Base-by-base conservation (phyloP, 2,113 vertebrate genomes). In the Sigmodon hispidus region DNA sequence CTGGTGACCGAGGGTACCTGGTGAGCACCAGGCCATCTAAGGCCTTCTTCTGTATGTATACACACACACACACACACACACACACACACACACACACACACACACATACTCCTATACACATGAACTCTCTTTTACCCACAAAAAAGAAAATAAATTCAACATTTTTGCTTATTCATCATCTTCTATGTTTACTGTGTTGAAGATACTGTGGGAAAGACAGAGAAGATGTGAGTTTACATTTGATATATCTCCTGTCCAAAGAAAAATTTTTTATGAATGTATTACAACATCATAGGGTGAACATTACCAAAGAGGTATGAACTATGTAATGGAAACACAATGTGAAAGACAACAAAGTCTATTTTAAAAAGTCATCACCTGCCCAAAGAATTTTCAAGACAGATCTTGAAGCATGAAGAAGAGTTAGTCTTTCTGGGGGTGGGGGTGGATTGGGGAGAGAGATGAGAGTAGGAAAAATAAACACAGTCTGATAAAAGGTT, bases 391-490 rank as follows among this genome's bases (percentile, higher is more conserved):
- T 12, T 55, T 83, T 70, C 45, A 29, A 84, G n/a, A 50, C 43
- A 34, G 57, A 65, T 61, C 52, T 40, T 81, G 55, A 75, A 81
- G 48, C 24, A 26, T n/a, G 67, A 87, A 43, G 31, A 19, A 11
- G 45, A 87, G 8, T 40, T 50, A 52, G 80, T 92, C n/a, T 70
- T 1, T 3, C 34, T 50, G 59, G 55, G 69, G 55, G n/a, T n/a
- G n/a, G n/a, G n/a, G n/a, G n/a, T n/a, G n/a, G 55, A 45, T 87
- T 13, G 76, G 5, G 17, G 52, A n/a, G 17, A n/a, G 12, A 72
- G 19, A 24, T 3, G 22, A 26, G 0, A 11, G 24, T 1, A 1
- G 3, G 29, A 5, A 5, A 0, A 11, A 0, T 6, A 0, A 11
- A 0, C 5, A 4, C 0, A 8, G n/a, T 40, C 55, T 55, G 45